These are phyloP conservation scores for Drosophila busckii DNA, from an alignment of 1,140 invertebrate species.

Conservation along the genomic window DNA sequence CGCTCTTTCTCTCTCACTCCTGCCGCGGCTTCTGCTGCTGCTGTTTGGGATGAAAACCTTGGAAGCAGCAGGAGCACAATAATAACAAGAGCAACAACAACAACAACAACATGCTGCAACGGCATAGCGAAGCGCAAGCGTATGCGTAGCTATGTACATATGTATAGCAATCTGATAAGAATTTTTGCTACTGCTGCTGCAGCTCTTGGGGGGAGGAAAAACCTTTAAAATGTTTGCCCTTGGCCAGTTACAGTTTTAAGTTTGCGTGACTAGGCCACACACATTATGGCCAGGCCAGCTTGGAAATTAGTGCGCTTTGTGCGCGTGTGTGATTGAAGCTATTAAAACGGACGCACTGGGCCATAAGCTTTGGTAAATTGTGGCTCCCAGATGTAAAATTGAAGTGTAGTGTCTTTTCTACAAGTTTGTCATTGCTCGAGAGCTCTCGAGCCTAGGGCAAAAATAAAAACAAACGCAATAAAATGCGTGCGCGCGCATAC, in stretches of 20 bases:
- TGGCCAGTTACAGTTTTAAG: no score
- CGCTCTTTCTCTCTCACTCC: conserved; percentile 12
- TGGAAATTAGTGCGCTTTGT: conserved; percentile 1
- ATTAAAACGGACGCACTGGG: conserved; percentile 16
- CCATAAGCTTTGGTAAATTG: conserved; percentile 25
- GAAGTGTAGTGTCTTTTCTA: conserved; percentile 20
- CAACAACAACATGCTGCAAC: no score
- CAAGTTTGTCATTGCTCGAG: conserved; percentile 2
- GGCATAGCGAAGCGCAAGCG: no score
- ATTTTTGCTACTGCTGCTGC: no score
- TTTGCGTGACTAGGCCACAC: conserved; percentile 28
- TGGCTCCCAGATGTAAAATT: conserved; percentile 38
- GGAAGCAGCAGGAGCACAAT: conserved; percentile 7
- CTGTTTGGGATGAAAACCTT: conserved; percentile 27
- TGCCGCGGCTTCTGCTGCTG: conserved; percentile 8
- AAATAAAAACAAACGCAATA: neutral
- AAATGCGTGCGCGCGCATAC: conserved; percentile 21
- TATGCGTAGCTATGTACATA: no score
- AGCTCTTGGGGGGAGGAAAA: no score
- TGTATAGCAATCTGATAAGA: conserved; percentile 58
- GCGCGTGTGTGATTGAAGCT: conserved; percentile 26
- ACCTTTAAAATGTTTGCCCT: no score
- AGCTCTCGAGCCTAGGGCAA: conserved; percentile 18
- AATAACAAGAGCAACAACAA: no score
- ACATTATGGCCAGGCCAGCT: no score